Percentiles rank a stretch among this genome's conserved stretches.
These are phyloP conservation scores for Ara ararauna DNA, from an alignment of 2,797 vertebrate species.

Conservation along the genomic window DNA sequence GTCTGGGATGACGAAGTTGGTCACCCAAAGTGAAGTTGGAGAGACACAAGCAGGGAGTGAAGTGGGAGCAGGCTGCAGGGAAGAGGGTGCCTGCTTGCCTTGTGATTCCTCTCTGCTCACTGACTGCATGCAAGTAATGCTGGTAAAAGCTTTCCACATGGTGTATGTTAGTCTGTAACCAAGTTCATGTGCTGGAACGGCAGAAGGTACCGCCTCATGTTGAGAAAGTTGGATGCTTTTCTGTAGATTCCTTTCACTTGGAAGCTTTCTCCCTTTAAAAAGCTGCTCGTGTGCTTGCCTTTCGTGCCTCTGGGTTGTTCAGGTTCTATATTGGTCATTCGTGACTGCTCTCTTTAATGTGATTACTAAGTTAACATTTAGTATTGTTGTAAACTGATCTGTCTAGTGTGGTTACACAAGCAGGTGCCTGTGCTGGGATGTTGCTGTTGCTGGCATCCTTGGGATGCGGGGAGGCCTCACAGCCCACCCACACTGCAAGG, in stretches of 20 bases:
- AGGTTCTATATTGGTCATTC: neutral
- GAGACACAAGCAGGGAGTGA: rapidly evolving
- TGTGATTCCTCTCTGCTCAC: neutral
- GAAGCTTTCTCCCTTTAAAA: neutral
- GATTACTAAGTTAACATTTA: neutral
- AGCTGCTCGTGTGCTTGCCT: rapidly evolving
- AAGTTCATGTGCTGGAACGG: neutral
- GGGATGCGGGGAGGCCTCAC: neutral
- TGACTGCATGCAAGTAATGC: neutral
- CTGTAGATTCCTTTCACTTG: neutral
- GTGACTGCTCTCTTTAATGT: neutral
- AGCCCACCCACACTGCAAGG: neutral
- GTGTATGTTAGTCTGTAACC: neutral
- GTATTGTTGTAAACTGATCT: rapidly evolving
- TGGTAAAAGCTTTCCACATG: neutral
- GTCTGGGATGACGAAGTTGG: neutral
- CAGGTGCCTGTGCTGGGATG: neutral
- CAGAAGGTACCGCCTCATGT: neutral
- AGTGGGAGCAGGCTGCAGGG: neutral
- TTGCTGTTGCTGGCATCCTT: neutral
- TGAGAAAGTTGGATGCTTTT: neutral
- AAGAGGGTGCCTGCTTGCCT: neutral
- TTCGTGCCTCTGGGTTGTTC: neutral
- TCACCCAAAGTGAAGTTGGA: neutral
- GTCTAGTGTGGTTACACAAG: rapidly evolving